Percentiles rank a stretch among this genome's conserved stretches.
phyloP scores from a whole-genome alignment of 2,113 vertebrate species.

The Lepus timidus region DNA sequence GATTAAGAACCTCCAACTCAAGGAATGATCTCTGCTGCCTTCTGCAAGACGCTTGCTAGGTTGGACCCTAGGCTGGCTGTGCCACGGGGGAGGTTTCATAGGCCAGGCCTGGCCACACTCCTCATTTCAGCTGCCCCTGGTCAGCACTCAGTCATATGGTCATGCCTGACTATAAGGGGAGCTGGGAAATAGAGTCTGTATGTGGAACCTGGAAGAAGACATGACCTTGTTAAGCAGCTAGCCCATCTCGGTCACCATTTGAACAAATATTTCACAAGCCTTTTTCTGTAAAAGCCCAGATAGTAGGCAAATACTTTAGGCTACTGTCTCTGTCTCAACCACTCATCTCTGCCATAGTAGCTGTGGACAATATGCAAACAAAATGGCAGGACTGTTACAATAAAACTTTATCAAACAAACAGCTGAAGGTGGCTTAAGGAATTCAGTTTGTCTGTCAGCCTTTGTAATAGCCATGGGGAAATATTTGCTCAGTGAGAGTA shows the following conservation, averaged over 20 bases:
- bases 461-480: neutral
- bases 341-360: neutral
- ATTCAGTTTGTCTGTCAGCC: neutral
- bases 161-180: neutral
- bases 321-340: neutral
- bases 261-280: neutral
- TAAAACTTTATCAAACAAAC: neutral
- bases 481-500: neutral
- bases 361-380: neutral
- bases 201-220: neutral
- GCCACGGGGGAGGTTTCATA: neutral
- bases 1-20: neutral
- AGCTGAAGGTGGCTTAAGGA: neutral
- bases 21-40: neutral
- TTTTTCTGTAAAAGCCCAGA: neutral
- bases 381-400: neutral
- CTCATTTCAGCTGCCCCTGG: neutral
- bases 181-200: constrained; percentile 35
- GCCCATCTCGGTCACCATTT: neutral
- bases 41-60: neutral
- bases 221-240: neutral
- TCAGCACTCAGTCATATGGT: neutral
- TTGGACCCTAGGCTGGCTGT: neutral
- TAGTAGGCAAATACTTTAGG: neutral
- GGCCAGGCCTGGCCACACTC: neutral